phyloP scores from a whole-genome alignment of 2,797 vertebrate genomes.

The Lates japonicus region DNA sequence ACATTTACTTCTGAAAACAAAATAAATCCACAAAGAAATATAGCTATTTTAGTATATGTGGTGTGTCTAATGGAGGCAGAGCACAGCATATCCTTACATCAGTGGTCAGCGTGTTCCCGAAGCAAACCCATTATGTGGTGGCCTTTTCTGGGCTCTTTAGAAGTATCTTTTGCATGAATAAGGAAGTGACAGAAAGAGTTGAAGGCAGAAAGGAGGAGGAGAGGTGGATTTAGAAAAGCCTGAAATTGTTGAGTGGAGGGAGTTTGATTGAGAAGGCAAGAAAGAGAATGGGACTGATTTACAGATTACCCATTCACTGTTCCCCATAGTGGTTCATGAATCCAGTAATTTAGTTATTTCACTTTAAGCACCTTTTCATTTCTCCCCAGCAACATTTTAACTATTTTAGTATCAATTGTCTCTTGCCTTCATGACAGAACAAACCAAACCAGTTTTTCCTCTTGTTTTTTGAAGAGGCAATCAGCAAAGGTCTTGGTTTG shows the following conservation, averaged over 20 bases:
- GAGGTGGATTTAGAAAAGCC: conserved; percentile 68
- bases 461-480: conserved; percentile 82
- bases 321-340: conserved; percentile 51
- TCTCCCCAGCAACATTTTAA: conserved; percentile 73
- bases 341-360: conserved; percentile 77
- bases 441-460: conserved; percentile 81
- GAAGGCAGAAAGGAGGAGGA: conserved; percentile 19
- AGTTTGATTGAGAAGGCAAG: conserved; percentile 41
- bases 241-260: conserved; percentile 64
- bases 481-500: conserved; percentile 81
- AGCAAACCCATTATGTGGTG: conserved; percentile 50
- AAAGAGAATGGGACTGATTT: conserved; percentile 60
- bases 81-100: conserved; percentile 36
- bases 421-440: conserved; percentile 76
- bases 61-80: conserved; percentile 47
- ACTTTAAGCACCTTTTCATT: conserved; percentile 76
- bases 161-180: conserved; percentile 65
- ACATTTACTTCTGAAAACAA: conserved; percentile 17
- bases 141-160: conserved; percentile 48
- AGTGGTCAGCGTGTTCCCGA: conserved; percentile 44
- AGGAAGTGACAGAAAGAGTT: conserved; percentile 54
- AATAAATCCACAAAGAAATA: conserved; percentile 29
- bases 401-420: conserved; percentile 76
- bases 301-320: conserved; percentile 64
- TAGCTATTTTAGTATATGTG: conserved; percentile 19